Base-by-base conservation (phyloP, 2,113 vertebrate species). In the Aramus guarauna region DNA sequence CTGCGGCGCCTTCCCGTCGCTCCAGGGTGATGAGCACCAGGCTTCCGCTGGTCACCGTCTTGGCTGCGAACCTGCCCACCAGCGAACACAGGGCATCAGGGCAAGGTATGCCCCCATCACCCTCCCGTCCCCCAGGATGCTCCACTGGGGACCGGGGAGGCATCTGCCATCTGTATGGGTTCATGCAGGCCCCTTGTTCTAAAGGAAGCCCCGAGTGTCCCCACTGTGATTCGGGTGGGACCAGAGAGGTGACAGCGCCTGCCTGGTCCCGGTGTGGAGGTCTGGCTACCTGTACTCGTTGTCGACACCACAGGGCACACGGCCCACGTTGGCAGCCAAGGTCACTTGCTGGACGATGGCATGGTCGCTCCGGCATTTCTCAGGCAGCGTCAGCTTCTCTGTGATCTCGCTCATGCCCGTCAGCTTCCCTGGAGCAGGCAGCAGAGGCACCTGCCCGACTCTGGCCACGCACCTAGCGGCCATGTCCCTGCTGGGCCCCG, bases 401-500 rank as follows among this genome's bases (percentile, higher is more conserved):
- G 98, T 98, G 98, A 99, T 99, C 97, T 99, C 99, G 1, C 99
- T 99, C 99, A 99, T 99, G 34, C 99, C 99, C 11, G 98, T 99
- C 94, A 99, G 98, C 97, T 99, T 99, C 95, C 99, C 99, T 99
- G 88, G 60, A 92, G 73, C 9, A 14, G 41, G 69, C 34, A 52
- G 39, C 62, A 93, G 88, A 92, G 79, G 60, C 24, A 80, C 45
- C 59, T 92, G 75, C 83, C 68, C 0, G 0, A 74, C 79, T 95
- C 91, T 0, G 9, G 50, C 59, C 91, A 50, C 0, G 0, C 22
- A n/a, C 34, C 53, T 59, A 43, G 48, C 0, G 1, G 41, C 36
- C 2, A 0, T 19, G 37, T 77, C 32, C 63, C 37, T 47, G 22
- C 64, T 6, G 2, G 23, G 48, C 13, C 59, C 39, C 2, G 0